Base-by-base conservation (phyloP, 2,113 vertebrate genomes). In the Blennius ocellaris region DNA sequence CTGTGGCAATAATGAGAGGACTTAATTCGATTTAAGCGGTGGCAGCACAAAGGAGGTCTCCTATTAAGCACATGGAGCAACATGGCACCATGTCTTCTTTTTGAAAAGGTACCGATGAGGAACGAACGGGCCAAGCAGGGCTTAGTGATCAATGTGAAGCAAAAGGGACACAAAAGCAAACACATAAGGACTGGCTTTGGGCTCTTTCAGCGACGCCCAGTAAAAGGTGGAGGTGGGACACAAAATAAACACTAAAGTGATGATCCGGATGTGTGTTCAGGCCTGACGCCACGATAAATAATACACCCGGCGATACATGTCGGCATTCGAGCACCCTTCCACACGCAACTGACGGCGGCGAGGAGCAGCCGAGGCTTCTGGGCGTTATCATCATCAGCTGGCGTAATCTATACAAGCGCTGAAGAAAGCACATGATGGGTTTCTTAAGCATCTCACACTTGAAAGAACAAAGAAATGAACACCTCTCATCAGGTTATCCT, bases 21-120 rank as follows among this genome's bases (percentile, higher is more conserved):
- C 38, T 53, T 11, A 61, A 69, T 64, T 71, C 59, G 30, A 49
- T 73, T 69, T 21, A 72, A 65, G 21, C 57, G 67, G 14, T n/a
- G 7, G 2, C 44, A 44, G 40, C 17, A 41, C 7, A 48, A 52
- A 64, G 8, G 30, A 75, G 14, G 3, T 58, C 36, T 10, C 6
- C 30, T 47, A 11, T 40, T 44, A 62, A 62, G 30, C 15, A 47
- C 16, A 15, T 30, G 8, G 61, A 11, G 37, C 9, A 61, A 30
- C 21, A 30, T 30, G 21, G 21, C 12, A 52, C 49, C 7, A 6
- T 6, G 7, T 48, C 45, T 30, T 30, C 11, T 51, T 7, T 53
- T 7, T 30, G 16, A 8, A 48, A 54, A 12, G 14, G 9, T n/a
- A 3, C 0, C 48, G 43, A 56, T 52, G 59, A 57, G n/a, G 43